These are phyloP conservation scores for Dicrostonyx torquatus DNA, from an alignment of 2,797 vertebrate genomes.

Conservation along the genomic window DNA sequence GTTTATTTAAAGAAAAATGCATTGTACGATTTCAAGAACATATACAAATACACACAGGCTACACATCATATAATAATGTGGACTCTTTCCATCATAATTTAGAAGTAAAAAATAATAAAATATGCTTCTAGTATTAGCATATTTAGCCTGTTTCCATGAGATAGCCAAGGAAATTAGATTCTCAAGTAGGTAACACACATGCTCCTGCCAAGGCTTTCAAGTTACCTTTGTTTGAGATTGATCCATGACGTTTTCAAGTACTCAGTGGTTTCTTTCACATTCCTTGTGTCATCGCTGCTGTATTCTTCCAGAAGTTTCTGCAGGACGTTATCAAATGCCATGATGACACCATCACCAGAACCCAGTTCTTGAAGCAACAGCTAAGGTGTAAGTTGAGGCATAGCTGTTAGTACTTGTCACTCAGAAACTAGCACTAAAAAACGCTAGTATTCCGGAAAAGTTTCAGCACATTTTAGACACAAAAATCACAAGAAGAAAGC, in stretches of 20 bases:
- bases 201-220: neutral
- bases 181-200: neutral
- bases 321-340: slow-evolving; percentile 93
- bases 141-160: neutral
- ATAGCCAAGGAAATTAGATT: slow-evolving; percentile 24
- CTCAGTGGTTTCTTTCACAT: slow-evolving; percentile 94
- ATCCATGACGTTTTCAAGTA: slow-evolving; percentile 92
- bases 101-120: neutral
- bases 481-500: neutral
- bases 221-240: slow-evolving; percentile 93
- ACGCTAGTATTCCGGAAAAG: neutral
- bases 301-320: slow-evolving; percentile 94
- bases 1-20: slow-evolving; percentile 20
- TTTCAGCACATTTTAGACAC: neutral
- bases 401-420: slow-evolving; percentile 5
- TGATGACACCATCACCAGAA: slow-evolving; percentile 89
- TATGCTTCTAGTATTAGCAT: neutral
- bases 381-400: slow-evolving; percentile 83
- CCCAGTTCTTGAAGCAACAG: slow-evolving; percentile 92
- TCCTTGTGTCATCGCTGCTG: slow-evolving; percentile 93
- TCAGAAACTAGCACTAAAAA: neutral
- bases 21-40: neutral
- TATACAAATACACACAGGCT: neutral
- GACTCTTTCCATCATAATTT: neutral
- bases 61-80: neutral